These are phyloP conservation scores for Microctonus brassicae DNA, from an alignment of 2,888 invertebrate genomes.

Conservation along the genomic window DNA sequence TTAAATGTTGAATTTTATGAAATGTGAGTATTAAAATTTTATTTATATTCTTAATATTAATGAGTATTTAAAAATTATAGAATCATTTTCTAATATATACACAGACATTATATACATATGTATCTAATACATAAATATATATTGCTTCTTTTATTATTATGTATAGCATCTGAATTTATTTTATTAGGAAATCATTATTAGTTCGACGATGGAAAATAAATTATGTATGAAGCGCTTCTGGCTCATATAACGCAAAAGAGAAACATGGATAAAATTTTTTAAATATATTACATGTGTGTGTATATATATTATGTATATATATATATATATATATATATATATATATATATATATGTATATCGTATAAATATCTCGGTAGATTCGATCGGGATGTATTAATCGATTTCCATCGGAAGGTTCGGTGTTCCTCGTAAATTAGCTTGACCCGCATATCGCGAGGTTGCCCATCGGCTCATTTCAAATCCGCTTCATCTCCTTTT, in stretches of 20 bases:
- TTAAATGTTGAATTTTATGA: too few species aligned
- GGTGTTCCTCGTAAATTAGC: slow-evolving; percentile 46
- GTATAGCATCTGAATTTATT: neutral
- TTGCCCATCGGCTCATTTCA: slow-evolving; percentile 29
- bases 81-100: slow-evolving; percentile 3
- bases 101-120: neutral
- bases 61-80: neutral
- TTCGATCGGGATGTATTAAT: slow-evolving; percentile 24
- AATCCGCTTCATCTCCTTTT: slow-evolving; percentile 21
- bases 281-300: neutral
- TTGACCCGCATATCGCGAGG: slow-evolving; percentile 38
- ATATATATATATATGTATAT: slow-evolving; percentile 1
- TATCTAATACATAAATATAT: neutral
- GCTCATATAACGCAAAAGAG: slow-evolving; percentile 1
- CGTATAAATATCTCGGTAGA: too few species aligned
- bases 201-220: slow-evolving; percentile 3
- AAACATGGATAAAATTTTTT: neutral
- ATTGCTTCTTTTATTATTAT: neutral
- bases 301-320: too few species aligned
- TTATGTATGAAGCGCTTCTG: slow-evolving; percentile 5
- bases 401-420: slow-evolving; percentile 29
- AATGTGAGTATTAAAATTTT: neutral
- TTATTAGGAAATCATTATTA: slow-evolving; percentile 5
- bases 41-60: neutral
- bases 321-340: neutral